A percentile compares a stretch with the other conserved stretches of the same genome.
Evolutionary conservation across 92 coral and sea anemone genomes (phyloP).

Genomic region (Desmophyllum pertusum): DNA sequence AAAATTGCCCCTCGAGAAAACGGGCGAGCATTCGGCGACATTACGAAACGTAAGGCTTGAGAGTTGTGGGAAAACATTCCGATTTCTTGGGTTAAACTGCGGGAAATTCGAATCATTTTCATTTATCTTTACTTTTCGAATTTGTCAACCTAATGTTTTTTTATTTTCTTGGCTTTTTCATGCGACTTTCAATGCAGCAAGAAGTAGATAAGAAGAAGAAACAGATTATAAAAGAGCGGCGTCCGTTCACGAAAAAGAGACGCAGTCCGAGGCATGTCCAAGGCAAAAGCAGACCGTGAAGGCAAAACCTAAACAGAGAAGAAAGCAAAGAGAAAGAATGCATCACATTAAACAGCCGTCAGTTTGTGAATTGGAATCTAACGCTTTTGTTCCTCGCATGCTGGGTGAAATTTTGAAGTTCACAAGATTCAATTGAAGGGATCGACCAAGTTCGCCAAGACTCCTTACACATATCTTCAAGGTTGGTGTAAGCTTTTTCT

Average conservation of each 20-base stretch:
- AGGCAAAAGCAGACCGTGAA: neutral
- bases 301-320: conserved; percentile 12
- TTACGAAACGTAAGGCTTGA: conserved; percentile 84
- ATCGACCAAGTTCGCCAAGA: conserved; percentile 10
- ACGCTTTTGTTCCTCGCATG: conserved; percentile 43
- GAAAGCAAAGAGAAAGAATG: conserved; percentile 9
- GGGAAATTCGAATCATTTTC: neutral
- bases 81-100: neutral
- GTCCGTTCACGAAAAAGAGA: conserved; percentile 18
- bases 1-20: conserved; percentile 88
- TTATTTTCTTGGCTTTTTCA: conserved; percentile 18
- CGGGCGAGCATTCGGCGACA: conserved; percentile 95
- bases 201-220: conserved; percentile 22
- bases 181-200: conserved; percentile 40
- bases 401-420: conserved; percentile 54
- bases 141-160: neutral
- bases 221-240: conserved; percentile 6
- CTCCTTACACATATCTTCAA: conserved; percentile 16
- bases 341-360: neutral
- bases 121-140: neutral
- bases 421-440: conserved; percentile 58
- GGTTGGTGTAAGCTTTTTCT: neutral
- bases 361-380: conserved; percentile 30
- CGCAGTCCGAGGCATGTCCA: conserved; percentile 14
- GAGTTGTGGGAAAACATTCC: neutral